Percentiles rank a stretch among this genome's conserved stretches.
These are phyloP conservation scores for Eubasilissa regina DNA, from an alignment of 1,140 invertebrate genomes.

Conservation along the genomic window DNA sequence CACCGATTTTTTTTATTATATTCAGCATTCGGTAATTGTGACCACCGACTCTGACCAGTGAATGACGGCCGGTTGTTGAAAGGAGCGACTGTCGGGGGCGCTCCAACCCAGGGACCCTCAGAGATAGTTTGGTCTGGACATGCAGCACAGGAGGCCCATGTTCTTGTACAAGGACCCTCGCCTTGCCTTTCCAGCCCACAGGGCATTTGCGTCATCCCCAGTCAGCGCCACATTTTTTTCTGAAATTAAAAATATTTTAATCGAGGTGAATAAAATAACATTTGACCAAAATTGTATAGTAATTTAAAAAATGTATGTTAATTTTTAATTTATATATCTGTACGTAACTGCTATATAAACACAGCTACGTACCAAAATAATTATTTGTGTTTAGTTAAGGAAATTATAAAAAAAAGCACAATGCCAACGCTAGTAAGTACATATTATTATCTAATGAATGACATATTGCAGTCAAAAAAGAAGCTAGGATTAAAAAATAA, in stretches of 20 bases:
- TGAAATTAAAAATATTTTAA: conserved; percentile 61
- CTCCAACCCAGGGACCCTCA: conserved; percentile 66
- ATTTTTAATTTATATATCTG: no score
- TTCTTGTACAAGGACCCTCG: conserved; percentile 78
- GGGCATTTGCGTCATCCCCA: conserved; percentile 73
- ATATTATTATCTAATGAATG: no score
- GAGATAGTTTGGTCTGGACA: conserved; percentile 77
- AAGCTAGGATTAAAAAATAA: no score
- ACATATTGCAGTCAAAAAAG: no score
- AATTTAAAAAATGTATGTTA: no score
- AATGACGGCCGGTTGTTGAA: neutral
- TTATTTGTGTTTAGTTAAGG: no score
- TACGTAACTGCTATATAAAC: no score
- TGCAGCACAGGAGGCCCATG: conserved; percentile 79
- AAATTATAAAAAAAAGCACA: no score
- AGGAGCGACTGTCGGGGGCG: neutral
- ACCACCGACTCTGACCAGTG: neutral
- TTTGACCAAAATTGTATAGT: no score
- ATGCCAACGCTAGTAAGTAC: no score
- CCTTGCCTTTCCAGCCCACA: conserved; percentile 74
- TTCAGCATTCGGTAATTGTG: neutral
- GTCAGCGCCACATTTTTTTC: conserved; percentile 73
- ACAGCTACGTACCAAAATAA: no score
- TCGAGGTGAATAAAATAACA: no score
- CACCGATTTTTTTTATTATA: neutral